A percentile compares a stretch with the other conserved stretches of the same genome.
These are phyloP conservation scores for Chrysolina oricalcia DNA, from an alignment of 2,888 invertebrate species.

Conservation along the genomic window DNA sequence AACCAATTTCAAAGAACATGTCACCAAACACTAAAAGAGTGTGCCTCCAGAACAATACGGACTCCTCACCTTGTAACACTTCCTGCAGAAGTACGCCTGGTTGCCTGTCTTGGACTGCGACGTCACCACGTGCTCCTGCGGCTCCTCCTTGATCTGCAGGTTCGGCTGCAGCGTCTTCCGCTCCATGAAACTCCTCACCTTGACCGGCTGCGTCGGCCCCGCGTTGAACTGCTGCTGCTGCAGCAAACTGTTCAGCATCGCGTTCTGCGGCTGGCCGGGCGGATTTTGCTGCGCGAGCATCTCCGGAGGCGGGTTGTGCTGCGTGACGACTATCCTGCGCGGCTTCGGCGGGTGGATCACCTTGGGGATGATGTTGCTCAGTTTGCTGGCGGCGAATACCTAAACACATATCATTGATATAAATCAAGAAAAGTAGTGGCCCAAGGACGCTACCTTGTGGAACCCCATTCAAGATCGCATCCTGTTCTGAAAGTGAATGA, in stretches of 20 bases:
- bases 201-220: slow-evolving; percentile 8
- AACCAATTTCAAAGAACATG: too few relatives aligned
- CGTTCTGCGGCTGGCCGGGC: slow-evolving; percentile 30
- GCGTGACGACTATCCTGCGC: slow-evolving; percentile 53
- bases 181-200: slow-evolving; percentile 39
- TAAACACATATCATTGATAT: too few relatives aligned
- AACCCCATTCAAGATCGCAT: too few relatives aligned
- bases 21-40: too few relatives aligned
- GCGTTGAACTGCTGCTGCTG: slow-evolving; percentile 5
- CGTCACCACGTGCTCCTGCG: slow-evolving; percentile 52
- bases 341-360: slow-evolving; percentile 61
- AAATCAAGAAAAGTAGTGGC: too few relatives aligned
- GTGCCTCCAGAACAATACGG: too few relatives aligned
- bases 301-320: slow-evolving; percentile 45
- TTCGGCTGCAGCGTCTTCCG: slow-evolving; percentile 47
- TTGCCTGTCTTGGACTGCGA: slow-evolving; percentile 62
- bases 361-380: slow-evolving; percentile 60
- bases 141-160: slow-evolving; percentile 63
- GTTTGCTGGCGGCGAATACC: slow-evolving; percentile 65
- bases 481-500: too few relatives aligned
- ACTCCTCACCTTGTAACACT: slow-evolving; percentile 67
- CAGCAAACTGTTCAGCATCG: slow-evolving; percentile 12
- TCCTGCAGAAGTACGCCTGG: slow-evolving; percentile 70
- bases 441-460: too few relatives aligned
- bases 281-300: slow-evolving; percentile 39